Base-by-base conservation (phyloP, 2,113 vertebrate genomes). In the Hippopotamus amphibius region DNA sequence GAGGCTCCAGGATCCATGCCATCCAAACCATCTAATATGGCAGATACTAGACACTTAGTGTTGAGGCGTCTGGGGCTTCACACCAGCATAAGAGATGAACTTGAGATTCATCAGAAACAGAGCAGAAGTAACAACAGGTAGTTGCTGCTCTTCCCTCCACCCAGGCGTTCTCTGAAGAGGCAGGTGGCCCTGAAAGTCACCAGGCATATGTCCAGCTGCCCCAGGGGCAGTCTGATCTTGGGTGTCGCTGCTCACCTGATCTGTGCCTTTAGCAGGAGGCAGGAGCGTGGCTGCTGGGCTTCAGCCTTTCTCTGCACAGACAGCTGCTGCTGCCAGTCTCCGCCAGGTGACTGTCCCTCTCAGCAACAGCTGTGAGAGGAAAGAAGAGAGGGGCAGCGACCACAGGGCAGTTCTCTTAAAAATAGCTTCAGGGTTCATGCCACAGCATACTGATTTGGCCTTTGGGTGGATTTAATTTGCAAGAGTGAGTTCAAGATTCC, bases 281-380 rank as follows among this genome's bases (percentile, higher is more conserved):
- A 13, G 79, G 66, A 96, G 22, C 9, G 0, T 68, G 41, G 48
- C 41, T 81, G 13, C 61, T 61, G 24, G 76, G 82, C 90, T 30
- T 24, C n/a, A 19, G 59, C 59, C 69, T 91, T 76, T 61, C 79
- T 86, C 30, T 69, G 41, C 11, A 21, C 68, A 43, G 46, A 91
- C 83, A 93, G 89, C 83, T 94, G 90, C 89, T 57, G 37, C 92
- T 30, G 28, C 79, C 74, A 53, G 22, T 93, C 65, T 88, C 43
- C 53, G 37, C 87, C 92, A 96, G 92, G 97, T 96, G 95, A 93
- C 24, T 37, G 43, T 93, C 43, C 59, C 87, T 92, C 43, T 88
- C 28, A 59, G 65, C 85, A 85, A 63, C 69, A 96, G 87, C 97
- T 95, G 84, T 81, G 71, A 93, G 92, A 93, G 69, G 24, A 13